Conservation (phyloP, 1,140 invertebrate species). For the Hyles euphorbiae region DNA sequence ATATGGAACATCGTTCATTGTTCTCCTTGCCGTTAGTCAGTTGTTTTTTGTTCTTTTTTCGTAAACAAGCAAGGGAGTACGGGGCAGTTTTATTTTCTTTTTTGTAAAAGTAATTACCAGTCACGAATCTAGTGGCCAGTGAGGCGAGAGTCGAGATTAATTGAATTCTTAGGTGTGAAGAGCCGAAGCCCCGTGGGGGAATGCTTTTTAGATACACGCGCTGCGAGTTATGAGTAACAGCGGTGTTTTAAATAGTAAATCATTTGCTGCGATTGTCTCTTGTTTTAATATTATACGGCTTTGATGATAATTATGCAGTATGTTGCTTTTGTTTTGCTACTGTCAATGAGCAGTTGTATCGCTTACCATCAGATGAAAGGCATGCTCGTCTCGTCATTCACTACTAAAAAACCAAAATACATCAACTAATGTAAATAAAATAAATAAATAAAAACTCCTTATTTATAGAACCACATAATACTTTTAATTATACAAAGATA, state of each 20-base stretch:
- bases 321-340: no score
- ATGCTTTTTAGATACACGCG: constrained; percentile 23
- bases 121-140: constrained; percentile 51
- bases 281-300: no score
- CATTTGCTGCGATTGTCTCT: no score
- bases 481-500: no score
- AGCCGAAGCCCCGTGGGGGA: constrained; percentile 25
- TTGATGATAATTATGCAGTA: no score
- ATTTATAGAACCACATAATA: no score
- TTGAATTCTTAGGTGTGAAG: constrained; percentile 69
- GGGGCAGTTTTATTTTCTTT: constrained; percentile 35
- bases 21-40: constrained; percentile 44
- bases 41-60: constrained; percentile 38
- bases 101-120: constrained; percentile 65
- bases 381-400: no score
- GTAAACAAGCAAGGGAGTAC: constrained; percentile 33
- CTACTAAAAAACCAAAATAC: no score
- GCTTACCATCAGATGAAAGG: no score
- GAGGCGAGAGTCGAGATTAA: constrained; percentile 57
- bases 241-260: neutral
- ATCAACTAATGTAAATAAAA: no score
- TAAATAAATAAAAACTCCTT: no score
- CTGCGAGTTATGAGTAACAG: constrained; percentile 21
- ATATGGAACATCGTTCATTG: constrained; percentile 49
- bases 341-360: no score